Percentiles rank a stretch among this genome's conserved stretches.
phyloP scores from a whole-genome alignment of 2,113 vertebrate genomes.

The Spea multiplicata region DNA sequence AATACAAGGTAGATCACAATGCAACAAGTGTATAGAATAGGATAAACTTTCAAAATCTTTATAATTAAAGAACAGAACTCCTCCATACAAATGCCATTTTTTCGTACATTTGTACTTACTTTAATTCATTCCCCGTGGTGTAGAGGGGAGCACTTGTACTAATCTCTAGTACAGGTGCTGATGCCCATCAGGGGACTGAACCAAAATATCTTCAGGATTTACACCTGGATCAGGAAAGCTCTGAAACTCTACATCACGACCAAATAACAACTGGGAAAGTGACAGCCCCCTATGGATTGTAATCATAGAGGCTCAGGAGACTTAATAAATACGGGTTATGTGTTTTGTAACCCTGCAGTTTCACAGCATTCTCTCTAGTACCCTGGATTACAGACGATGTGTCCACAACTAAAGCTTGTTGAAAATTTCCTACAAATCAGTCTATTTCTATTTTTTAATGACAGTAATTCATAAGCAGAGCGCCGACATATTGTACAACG shows the following conservation, averaged over 20 bases:
- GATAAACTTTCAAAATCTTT: neutral
- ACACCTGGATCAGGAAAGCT: neutral
- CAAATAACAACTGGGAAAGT: neutral
- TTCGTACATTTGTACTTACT: neutral
- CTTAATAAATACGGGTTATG: slow-evolving; percentile 1
- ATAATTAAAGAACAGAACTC: slow-evolving; percentile 9
- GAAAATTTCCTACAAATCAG: too few relatives aligned
- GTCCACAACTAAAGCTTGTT: too few relatives aligned
- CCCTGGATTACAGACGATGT: neutral
- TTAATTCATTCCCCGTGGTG: slow-evolving; percentile 5
- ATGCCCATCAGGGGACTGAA: slow-evolving; percentile 10
- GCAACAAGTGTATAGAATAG: neutral
- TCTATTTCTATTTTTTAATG: too few relatives aligned
- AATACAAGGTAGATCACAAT: neutral
- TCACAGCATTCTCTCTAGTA: neutral
- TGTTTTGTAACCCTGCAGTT: neutral
- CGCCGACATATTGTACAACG: too few relatives aligned
- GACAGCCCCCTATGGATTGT: neutral
- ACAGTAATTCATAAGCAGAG: too few relatives aligned
- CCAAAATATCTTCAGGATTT: slow-evolving; percentile 1
- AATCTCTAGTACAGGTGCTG: slow-evolving; percentile 1
- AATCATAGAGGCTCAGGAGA: slow-evolving; percentile 6
- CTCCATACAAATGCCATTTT: slow-evolving; percentile 3
- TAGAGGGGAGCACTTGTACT: neutral
- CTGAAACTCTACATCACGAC: neutral